Percentiles rank a stretch among this genome's conserved stretches.
phyloP scores from a whole-genome alignment of 1,140 invertebrate species.

The Nixonia krombeini region DNA sequence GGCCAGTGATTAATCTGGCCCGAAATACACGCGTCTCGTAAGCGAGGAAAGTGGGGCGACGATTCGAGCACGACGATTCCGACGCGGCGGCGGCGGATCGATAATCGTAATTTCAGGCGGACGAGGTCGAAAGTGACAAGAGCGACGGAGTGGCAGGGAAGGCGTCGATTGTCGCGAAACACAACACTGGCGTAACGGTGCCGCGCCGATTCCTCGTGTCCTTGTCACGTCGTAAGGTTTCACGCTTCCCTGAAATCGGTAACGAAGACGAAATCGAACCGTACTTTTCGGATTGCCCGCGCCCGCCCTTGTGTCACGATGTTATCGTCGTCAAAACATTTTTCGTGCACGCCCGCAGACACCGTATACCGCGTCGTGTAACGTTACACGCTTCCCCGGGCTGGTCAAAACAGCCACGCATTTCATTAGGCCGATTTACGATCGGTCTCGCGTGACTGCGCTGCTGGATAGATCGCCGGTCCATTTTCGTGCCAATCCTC shows the following conservation, averaged over 20 bases:
- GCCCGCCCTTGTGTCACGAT: constrained; percentile 7
- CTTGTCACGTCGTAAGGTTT: constrained; percentile 53
- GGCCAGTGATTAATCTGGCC: constrained; percentile 49
- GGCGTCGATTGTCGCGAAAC: constrained; percentile 11
- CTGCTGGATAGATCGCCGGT: too few relatives aligned
- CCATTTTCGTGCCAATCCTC: too few relatives aligned
- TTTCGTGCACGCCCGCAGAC: constrained; percentile 2
- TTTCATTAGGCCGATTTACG: too few relatives aligned
- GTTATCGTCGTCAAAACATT: constrained; percentile 6
- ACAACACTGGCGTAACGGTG: constrained; percentile 13
- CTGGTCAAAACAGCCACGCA: too few relatives aligned
- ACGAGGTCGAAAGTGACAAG: constrained; percentile 34
- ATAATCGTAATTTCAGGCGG: constrained; percentile 45
- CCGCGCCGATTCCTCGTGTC: constrained; percentile 33
- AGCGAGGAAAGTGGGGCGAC: too few relatives aligned
- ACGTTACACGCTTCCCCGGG: too few relatives aligned
- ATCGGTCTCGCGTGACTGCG: too few relatives aligned
- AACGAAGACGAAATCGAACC: constrained; percentile 40
- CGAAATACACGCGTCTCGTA: too few relatives aligned
- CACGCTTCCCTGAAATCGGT: constrained; percentile 49
- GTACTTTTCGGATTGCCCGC: constrained; percentile 12
- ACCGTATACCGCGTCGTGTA: neutral
- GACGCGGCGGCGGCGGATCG: too few relatives aligned
- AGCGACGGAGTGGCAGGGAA: constrained; percentile 2
- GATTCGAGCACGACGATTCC: too few relatives aligned